phyloP scores from a whole-genome alignment of 2,888 invertebrate species.

The Hydrotaea cyrtoneurina region DNA sequence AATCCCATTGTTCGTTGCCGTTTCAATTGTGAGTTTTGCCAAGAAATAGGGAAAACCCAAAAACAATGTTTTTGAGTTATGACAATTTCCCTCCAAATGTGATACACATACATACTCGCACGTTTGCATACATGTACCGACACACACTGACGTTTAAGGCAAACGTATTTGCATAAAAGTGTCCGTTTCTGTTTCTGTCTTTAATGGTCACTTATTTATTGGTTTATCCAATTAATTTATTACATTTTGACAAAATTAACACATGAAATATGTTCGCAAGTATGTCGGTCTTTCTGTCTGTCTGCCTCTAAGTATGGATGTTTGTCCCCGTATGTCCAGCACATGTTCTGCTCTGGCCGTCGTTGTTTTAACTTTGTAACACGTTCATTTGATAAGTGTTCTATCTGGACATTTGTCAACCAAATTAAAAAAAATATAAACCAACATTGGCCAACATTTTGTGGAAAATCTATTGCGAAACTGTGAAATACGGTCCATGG shows the following conservation, averaged over 20 bases:
- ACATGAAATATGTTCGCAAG: slow-evolving; percentile 37
- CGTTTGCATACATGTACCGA: background rate
- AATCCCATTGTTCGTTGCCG: too few species aligned
- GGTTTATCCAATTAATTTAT: slow-evolving; percentile 67
- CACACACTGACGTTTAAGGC: background rate
- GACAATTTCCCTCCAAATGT: too few species aligned
- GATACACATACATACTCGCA: background rate
- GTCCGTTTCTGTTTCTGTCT: slow-evolving; percentile 13
- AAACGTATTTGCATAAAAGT: slow-evolving; percentile 9
- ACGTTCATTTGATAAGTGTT: slow-evolving; percentile 39
- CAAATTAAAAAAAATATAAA: background rate
- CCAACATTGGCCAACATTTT: slow-evolving; percentile 44
- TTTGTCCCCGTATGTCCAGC: too few species aligned
- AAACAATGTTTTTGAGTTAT: too few species aligned
- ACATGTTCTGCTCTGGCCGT: background rate
- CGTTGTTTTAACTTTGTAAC: slow-evolving; percentile 6
- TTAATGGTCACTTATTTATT: slow-evolving; percentile 57
- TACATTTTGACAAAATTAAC: slow-evolving; percentile 65
- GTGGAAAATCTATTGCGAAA: slow-evolving; percentile 2
- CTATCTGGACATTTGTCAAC: slow-evolving; percentile 63
- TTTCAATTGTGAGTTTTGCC: too few species aligned
- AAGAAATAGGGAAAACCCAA: too few species aligned
- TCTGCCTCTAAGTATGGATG: too few species aligned
- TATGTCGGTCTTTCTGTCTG: background rate
- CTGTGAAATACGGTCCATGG: slow-evolving; percentile 48